Percentiles rank a stretch among this genome's conserved stretches.
Evolutionary conservation across 2,113 vertebrate species (phyloP).

Genomic region (Phainopepla nitens): DNA sequence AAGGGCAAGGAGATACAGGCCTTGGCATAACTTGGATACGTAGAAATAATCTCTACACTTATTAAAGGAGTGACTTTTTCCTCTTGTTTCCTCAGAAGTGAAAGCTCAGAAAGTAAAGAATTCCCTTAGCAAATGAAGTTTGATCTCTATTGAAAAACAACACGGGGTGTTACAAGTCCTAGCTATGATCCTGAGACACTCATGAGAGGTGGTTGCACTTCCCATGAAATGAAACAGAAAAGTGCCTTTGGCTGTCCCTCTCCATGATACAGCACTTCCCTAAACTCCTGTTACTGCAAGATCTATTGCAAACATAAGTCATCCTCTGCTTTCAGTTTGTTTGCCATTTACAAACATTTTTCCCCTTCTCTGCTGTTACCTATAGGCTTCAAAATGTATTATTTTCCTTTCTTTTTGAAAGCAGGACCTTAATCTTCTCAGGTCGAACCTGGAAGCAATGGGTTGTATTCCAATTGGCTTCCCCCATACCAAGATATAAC

Average conservation of each 20-base stretch:
- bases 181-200: not conserved
- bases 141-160: not conserved
- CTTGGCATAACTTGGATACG: not conserved
- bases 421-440: not conserved
- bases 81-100: not conserved
- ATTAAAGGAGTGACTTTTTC: not conserved
- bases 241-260: not conserved
- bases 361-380: not conserved
- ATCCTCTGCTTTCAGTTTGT: not conserved
- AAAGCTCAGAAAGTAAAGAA: not conserved
- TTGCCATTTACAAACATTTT: not conserved
- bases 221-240: not conserved
- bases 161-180: fast-evolving
- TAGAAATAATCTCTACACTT: not conserved
- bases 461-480: not conserved
- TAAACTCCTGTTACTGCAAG: not conserved
- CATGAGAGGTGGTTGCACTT: not conserved
- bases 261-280: not conserved
- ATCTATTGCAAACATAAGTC: not conserved
- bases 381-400: not conserved
- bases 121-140: not conserved
- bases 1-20: not conserved
- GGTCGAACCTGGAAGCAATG: not conserved
- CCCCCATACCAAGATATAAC: not conserved
- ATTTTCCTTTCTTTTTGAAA: not conserved